phyloP scores from a whole-genome alignment of 2,888 invertebrate genomes.

The Hydropsyche betteni region DNA sequence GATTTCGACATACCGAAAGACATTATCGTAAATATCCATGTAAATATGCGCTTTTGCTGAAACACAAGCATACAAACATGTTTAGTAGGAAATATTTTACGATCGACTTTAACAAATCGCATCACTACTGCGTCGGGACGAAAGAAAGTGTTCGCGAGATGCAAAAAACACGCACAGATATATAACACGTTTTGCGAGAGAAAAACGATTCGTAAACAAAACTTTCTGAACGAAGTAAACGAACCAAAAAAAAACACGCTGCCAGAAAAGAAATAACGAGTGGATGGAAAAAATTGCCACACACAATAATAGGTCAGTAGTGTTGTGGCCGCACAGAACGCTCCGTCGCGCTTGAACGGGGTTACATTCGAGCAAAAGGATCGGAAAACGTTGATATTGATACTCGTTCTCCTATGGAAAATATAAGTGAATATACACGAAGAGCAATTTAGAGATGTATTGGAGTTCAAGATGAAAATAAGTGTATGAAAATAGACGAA shows the following conservation, averaged over 20 bases:
- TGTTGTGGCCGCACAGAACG: slow-evolving; percentile 28
- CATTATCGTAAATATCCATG: slow-evolving; percentile 10
- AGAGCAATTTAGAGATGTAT: too few species aligned
- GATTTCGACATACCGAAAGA: too few species aligned
- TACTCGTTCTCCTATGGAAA: neutral
- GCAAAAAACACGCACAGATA: slow-evolving; percentile 17
- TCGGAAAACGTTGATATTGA: slow-evolving; percentile 18
- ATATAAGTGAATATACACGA: neutral
- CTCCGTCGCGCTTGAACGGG: neutral
- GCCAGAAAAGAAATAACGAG: neutral
- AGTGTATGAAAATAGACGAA: too few species aligned
- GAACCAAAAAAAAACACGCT: slow-evolving; percentile 41
- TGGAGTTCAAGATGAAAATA: too few species aligned
- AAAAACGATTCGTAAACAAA: slow-evolving; percentile 37
- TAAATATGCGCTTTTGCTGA: slow-evolving; percentile 11
- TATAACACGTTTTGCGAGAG: slow-evolving; percentile 5
- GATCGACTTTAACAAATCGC: slow-evolving; percentile 12
- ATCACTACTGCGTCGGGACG: neutral
- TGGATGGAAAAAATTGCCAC: slow-evolving; percentile 27
- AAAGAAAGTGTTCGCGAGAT: slow-evolving; percentile 28
- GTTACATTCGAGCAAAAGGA: neutral
- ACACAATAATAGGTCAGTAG: slow-evolving; percentile 37
- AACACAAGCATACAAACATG: neutral
- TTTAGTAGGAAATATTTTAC: slow-evolving; percentile 5
- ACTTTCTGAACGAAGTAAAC: slow-evolving; percentile 43